These are phyloP conservation scores for Dendrolimus pini DNA, from an alignment of 2,888 invertebrate species.

Conservation along the genomic window DNA sequence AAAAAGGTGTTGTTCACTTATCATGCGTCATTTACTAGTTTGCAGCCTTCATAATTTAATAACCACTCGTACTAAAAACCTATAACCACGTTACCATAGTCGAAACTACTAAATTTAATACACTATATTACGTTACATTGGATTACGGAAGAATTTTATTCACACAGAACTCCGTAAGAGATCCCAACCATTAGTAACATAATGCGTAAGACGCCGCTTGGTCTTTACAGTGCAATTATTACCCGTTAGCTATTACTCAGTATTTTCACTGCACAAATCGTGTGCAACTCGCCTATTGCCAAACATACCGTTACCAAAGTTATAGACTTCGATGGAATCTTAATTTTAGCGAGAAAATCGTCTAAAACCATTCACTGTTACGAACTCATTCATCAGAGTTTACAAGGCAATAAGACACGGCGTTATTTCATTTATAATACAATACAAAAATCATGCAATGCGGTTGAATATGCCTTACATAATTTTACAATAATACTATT, in stretches of 20 bases:
- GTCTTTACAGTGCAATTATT: constrained; percentile 24
- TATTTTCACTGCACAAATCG: constrained; percentile 1
- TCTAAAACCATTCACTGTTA: background rate
- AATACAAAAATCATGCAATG: background rate
- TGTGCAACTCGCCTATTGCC: background rate
- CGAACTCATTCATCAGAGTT: background rate
- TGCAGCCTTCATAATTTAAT: no score
- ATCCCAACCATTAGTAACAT: constrained; percentile 11
- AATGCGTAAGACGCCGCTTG: constrained; percentile 7
- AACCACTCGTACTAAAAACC: no score
- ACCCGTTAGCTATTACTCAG: constrained; percentile 15
- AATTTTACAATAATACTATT: background rate
- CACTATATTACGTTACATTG: background rate
- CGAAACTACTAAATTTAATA: background rate
- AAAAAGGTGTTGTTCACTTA: no score
- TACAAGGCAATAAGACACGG: background rate
- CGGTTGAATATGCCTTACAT: background rate
- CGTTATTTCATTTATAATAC: background rate
- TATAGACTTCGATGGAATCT: constrained; percentile 22
- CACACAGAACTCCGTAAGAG: background rate
- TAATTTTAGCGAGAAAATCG: constrained; percentile 17
- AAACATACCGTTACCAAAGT: constrained; percentile 1
- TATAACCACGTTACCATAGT: no score
- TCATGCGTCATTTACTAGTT: no score
- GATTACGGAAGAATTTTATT: background rate